Evolutionary conservation across 2,113 vertebrate species (phyloP).

Genomic region (Aptenodytes forsteri): DNA sequence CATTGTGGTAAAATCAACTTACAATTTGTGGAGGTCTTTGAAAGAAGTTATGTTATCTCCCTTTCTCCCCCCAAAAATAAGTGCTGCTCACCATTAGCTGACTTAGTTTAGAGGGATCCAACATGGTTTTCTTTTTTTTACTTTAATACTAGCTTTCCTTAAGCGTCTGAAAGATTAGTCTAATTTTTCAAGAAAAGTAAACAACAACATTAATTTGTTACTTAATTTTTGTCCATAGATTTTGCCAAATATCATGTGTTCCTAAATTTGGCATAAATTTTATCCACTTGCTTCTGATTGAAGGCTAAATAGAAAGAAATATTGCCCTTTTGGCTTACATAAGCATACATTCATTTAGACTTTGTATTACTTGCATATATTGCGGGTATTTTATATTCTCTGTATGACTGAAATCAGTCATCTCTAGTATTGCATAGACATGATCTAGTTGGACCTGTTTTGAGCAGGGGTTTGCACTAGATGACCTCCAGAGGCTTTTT

Average conservation of each 20-base stretch:
- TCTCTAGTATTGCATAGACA: neutral
- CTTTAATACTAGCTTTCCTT: neutral
- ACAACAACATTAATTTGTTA: neutral
- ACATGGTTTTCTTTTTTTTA: neutral
- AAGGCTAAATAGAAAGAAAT: neutral
- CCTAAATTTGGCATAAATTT: neutral
- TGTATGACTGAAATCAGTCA: neutral
- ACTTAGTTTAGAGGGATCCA: neutral
- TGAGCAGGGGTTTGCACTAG: neutral
- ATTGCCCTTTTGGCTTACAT: fast-evolving
- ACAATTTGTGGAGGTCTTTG: neutral
- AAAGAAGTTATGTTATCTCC: neutral
- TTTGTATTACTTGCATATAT: neutral
- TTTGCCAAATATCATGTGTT: neutral
- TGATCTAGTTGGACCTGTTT: neutral
- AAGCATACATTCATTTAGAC: neutral
- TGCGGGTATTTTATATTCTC: neutral
- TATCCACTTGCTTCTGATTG: neutral
- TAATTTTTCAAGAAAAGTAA: neutral
- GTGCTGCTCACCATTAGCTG: neutral
- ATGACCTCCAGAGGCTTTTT: neutral
- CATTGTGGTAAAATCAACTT: neutral
- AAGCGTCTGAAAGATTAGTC: neutral
- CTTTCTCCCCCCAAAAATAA: neutral
- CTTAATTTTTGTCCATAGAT: neutral